These are phyloP conservation scores for Anoura caudifer DNA, from an alignment of 2,113 vertebrate genomes.

Conservation along the genomic window DNA sequence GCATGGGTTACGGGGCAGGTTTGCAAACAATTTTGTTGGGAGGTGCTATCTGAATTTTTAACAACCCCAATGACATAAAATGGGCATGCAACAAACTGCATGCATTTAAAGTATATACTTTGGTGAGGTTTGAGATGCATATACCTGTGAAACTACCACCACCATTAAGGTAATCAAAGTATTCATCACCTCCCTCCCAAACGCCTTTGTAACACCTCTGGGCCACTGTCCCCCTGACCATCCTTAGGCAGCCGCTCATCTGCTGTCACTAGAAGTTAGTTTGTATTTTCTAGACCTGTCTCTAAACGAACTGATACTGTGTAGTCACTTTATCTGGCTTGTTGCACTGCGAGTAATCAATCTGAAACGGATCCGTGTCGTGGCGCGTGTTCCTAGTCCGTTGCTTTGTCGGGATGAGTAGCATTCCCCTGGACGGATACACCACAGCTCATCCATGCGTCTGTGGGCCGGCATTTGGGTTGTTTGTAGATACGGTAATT, in stretches of 20 bases:
- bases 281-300: background rate
- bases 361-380: background rate
- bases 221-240: background rate
- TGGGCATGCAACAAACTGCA: too few relatives aligned
- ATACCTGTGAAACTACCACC: background rate
- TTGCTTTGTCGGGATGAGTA: background rate
- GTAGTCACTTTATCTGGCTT: background rate
- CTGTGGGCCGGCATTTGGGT: background rate
- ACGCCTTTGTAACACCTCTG: background rate
- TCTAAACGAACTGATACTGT: background rate
- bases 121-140: background rate
- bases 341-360: background rate
- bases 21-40: background rate
- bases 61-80: background rate
- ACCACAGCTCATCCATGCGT: background rate
- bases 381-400: accelerated
- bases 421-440: accelerated
- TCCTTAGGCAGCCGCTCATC: background rate
- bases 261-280: background rate
- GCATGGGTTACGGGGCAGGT: accelerated
- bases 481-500: background rate
- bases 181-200: background rate
- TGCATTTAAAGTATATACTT: background rate
- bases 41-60: background rate
- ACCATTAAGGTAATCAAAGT: background rate